phyloP scores from a whole-genome alignment of 2,797 vertebrate species.

The Channallabes apus region DNA sequence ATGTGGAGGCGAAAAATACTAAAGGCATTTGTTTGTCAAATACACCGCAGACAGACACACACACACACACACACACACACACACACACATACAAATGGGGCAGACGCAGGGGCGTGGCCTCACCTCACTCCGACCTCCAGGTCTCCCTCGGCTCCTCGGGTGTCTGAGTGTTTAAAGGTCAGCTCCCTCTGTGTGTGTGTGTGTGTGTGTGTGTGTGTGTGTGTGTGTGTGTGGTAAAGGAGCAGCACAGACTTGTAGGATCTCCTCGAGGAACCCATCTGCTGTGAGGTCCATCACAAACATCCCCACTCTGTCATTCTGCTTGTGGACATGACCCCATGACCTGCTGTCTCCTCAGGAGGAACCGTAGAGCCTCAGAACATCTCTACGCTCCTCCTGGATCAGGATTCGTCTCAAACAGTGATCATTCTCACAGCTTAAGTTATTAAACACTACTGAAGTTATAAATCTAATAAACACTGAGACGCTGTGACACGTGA shows the following conservation, averaged over 20 bases:
- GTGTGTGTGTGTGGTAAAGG: too few relatives aligned
- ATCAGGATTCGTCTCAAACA: too few relatives aligned
- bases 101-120: neutral
- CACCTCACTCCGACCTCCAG: neutral
- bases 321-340: neutral
- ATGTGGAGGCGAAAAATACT: slow-evolving; percentile 14
- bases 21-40: slow-evolving; percentile 60
- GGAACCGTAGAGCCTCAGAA: too few relatives aligned
- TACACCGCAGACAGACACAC: slow-evolving; percentile 40
- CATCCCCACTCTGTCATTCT: neutral
- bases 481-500: too few relatives aligned
- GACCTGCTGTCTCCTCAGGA: too few relatives aligned
- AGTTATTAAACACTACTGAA: too few relatives aligned
- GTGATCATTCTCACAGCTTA: too few relatives aligned
- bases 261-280: neutral
- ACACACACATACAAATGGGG: neutral
- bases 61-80: too few relatives aligned
- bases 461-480: too few relatives aligned
- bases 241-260: neutral
- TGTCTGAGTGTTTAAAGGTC: slow-evolving; percentile 2
- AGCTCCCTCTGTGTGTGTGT: neutral
- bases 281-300: neutral
- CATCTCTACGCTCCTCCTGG: too few relatives aligned
- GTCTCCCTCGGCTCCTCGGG: neutral
- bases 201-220: neutral